These are phyloP conservation scores for Distichodus sexfasciatus DNA, from an alignment of 2,797 vertebrate genomes.

Conservation along the genomic window DNA sequence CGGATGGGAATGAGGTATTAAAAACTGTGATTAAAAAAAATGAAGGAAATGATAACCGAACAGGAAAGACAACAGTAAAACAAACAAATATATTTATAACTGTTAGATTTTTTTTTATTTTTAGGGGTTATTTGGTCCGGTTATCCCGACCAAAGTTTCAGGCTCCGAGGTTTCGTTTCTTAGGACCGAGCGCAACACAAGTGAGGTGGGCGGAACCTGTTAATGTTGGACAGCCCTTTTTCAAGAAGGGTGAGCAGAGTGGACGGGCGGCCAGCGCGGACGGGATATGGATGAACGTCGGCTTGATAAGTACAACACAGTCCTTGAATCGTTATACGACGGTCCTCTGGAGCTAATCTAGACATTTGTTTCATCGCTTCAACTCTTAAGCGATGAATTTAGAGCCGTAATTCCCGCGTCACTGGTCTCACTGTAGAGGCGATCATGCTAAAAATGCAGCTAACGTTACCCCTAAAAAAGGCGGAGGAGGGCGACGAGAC, in stretches of 20 bases:
- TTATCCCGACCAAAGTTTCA: too few species aligned
- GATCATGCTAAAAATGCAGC: slow-evolving; percentile 92
- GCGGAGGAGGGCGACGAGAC: slow-evolving; percentile 68
- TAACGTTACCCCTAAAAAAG: slow-evolving; percentile 81
- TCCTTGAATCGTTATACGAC: not conserved
- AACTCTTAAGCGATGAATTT: slow-evolving; percentile 49
- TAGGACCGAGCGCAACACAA: slow-evolving; percentile 40
- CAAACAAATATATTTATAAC: too few species aligned
- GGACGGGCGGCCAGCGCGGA: slow-evolving; percentile 27
- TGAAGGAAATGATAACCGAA: too few species aligned
- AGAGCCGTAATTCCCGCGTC: slow-evolving; percentile 35
- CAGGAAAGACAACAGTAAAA: too few species aligned
- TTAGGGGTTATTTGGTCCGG: too few species aligned
- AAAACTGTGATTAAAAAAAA: too few species aligned
- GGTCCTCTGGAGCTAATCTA: not conserved
- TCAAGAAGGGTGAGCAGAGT: slow-evolving; percentile 22
- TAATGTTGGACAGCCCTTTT: slow-evolving; percentile 45
- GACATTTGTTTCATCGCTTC: not conserved
- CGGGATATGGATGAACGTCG: slow-evolving; percentile 46
- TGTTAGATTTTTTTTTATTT: too few species aligned
- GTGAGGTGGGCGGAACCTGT: slow-evolving; percentile 36
- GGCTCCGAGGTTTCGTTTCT: not conserved
- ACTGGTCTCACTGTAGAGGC: slow-evolving; percentile 60
- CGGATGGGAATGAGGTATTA: too few species aligned
- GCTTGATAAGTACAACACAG: slow-evolving; percentile 51